Evolutionary conservation across 2,113 vertebrate genomes (phyloP).

Genomic region (Eptesicus fuscus): DNA sequence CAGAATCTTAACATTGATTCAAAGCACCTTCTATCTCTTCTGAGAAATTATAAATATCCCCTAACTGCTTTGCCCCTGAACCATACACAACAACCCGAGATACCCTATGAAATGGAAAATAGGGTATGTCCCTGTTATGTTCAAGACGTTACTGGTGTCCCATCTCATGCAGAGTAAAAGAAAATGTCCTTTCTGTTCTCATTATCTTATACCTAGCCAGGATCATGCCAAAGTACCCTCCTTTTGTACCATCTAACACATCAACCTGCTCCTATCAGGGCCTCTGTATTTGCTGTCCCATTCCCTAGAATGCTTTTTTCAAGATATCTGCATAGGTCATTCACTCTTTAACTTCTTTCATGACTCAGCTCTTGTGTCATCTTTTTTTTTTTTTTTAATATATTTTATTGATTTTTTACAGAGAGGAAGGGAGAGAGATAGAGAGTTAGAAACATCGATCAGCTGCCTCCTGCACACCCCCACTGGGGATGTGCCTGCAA

Average conservation of each 20-base stretch:
- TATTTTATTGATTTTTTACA: too few relatives aligned
- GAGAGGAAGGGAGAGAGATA: too few relatives aligned
- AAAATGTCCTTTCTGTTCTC: neutral
- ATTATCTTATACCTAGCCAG: neutral
- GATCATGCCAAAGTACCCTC: rapidly evolving
- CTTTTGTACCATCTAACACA: neutral
- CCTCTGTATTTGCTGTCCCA: neutral
- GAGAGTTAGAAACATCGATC: too few relatives aligned
- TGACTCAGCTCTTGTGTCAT: neutral
- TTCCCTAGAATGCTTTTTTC: neutral
- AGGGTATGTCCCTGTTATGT: neutral
- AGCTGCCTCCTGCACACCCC: too few relatives aligned
- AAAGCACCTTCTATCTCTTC: neutral
- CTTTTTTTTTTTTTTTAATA: too few relatives aligned
- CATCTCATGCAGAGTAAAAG: neutral
- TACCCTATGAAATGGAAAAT: neutral
- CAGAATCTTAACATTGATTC: neutral
- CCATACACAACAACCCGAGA: neutral
- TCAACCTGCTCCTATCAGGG: rapidly evolving
- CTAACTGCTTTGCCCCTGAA: neutral
- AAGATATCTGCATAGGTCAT: neutral
- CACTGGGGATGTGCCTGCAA: too few relatives aligned
- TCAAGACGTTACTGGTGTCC: neutral
- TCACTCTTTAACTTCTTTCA: neutral
- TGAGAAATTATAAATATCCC: neutral